Evolutionary conservation across 2,888 invertebrate genomes (phyloP), one percentile per base, ranked within the genome.

Genomic region (Actias luna): DNA sequence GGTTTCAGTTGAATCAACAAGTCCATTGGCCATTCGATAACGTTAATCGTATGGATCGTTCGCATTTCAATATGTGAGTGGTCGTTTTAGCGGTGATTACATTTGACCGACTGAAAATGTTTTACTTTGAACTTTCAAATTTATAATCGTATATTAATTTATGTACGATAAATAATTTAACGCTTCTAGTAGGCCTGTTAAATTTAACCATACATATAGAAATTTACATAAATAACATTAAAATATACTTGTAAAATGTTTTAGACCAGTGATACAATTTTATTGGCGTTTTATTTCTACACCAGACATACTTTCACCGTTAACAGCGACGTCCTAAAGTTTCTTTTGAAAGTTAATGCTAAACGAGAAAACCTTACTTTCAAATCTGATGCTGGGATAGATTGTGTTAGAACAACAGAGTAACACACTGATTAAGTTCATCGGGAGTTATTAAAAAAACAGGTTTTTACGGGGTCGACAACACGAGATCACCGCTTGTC

Each of bases 191-290:
- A 42, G 42, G 42, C 42, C 16, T 42, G 25, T 50, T 50, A 25
- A 25, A 25, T 25, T 5, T 50, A 46, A 46, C 10, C 22, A 22
- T 25, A 25, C 22, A 18, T 22, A 22, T 12, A 46, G 12, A 46
- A 10, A 46, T 46, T 25, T 50, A 50, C 46, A 50, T 46, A 46
- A 22, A 22, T 50, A 25, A 50, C 46, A 25, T 50, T 50, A 50
- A 50, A 42, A 22, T 22, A 46, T 46, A 18, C 0, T 1, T 46
- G 8, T 22, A 22, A 22, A 25, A 50, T 12, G 25, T 25, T 50
- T 25, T 10, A 50, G 0, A 25, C 12, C 2, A 25, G 46, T 25
- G 1, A 50, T 50, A 50, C 22, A 50, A 16, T 25, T 50, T 50
- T 22, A 50, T 50, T 50, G 25, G 22, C 25, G 25, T 10, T 50